phyloP scores from a whole-genome alignment of 2,113 vertebrate species.

The Carassius auratus region DNA sequence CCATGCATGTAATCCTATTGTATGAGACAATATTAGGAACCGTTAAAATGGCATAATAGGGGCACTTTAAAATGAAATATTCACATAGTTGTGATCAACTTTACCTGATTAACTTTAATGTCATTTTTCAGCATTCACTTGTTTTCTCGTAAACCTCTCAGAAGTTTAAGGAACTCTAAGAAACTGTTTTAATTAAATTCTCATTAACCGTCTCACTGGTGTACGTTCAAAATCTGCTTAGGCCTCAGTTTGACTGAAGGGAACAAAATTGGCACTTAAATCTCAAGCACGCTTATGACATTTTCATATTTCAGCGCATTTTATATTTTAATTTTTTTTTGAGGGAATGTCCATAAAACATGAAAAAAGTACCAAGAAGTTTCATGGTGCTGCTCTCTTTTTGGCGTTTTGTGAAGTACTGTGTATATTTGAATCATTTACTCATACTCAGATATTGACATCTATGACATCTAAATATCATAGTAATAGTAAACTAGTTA shows the following conservation, averaged over 20 bases:
- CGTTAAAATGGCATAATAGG: no score
- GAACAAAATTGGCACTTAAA: neutral
- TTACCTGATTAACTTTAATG: neutral
- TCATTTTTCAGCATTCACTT: neutral
- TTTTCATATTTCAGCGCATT: neutral
- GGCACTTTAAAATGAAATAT: neutral
- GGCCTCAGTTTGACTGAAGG: neutral
- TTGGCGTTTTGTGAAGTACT: neutral
- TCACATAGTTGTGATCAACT: neutral
- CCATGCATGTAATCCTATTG: no score
- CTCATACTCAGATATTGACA: neutral
- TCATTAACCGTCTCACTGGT: neutral
- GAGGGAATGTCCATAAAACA: neutral
- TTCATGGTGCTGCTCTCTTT: neutral
- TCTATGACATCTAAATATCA: neutral
- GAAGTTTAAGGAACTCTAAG: neutral
- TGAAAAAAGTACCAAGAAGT: neutral
- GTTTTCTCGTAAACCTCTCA: neutral
- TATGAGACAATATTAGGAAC: no score
- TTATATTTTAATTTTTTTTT: no score
- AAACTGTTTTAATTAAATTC: neutral
- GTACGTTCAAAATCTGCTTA: constrained; percentile 1
- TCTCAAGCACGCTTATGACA: neutral
- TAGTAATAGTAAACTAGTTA: neutral
- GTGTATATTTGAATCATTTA: neutral